These are phyloP conservation scores for Eurystomus gularis DNA, from an alignment of 2,113 vertebrate genomes.

Conservation along the genomic window DNA sequence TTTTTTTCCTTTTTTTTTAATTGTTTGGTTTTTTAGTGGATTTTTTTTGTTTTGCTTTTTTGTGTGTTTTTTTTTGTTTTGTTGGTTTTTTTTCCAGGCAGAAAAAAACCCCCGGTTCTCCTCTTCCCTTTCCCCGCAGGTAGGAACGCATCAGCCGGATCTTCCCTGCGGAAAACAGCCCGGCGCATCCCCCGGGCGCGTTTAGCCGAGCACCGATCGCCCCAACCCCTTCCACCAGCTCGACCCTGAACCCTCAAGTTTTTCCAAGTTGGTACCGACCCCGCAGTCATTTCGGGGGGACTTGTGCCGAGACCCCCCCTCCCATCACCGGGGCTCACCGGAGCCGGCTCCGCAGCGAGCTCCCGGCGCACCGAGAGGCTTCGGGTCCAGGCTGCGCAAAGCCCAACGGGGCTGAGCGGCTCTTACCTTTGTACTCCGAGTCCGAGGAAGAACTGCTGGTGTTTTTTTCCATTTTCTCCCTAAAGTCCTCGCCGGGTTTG, in stretches of 20 bases:
- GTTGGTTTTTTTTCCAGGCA: rapidly evolving
- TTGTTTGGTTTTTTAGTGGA: no score
- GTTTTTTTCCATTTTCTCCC: constrained; percentile 88
- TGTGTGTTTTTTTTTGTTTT: no score
- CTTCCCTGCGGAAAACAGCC: background rate
- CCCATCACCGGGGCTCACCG: background rate
- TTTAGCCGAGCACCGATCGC: no score
- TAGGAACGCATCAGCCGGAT: background rate
- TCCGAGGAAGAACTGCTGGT: constrained; percentile 92
- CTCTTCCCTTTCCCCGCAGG: background rate
- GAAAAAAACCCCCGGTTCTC: background rate
- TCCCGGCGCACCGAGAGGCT: background rate
- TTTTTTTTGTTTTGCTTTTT: no score
- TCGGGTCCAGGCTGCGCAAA: background rate
- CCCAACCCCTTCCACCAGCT: background rate
- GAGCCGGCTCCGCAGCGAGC: background rate
- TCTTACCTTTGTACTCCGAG: constrained; percentile 97
- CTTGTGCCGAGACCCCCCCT: background rate
- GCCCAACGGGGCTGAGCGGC: background rate
- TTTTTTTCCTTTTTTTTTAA: background rate
- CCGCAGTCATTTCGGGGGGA: background rate
- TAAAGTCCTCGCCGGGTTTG: constrained; percentile 89
- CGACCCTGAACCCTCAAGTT: background rate
- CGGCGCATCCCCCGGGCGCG: background rate
- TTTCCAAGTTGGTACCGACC: background rate